A percentile compares a stretch with the other conserved stretches of the same genome.
These are phyloP conservation scores for Phallusia fumigata DNA, from an alignment of 23 tunicate species.

Conservation along the genomic window DNA sequence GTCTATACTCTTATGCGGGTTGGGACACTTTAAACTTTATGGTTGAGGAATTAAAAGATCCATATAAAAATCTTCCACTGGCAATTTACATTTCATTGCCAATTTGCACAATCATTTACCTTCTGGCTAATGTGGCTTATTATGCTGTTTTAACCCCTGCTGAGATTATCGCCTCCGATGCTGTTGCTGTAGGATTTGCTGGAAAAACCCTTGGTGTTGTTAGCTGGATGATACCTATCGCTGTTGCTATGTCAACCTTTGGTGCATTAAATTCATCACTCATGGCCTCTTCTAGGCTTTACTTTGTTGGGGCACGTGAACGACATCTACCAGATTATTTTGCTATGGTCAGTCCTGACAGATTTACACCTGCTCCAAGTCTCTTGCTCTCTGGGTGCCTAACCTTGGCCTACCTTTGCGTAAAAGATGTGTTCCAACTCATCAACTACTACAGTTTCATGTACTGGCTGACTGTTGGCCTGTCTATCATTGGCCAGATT, in stretches of 20 bases:
- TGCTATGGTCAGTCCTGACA: conserved; percentile 64
- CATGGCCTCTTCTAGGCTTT: conserved; percentile 75
- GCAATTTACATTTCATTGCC: conserved; percentile 76
- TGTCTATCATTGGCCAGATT: conserved; percentile 66
- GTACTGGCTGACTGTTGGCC: conserved; percentile 81
- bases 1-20: conserved; percentile 73
- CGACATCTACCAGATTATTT: conserved; percentile 75
- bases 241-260: conserved; percentile 77
- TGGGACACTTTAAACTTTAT: conserved; percentile 86
- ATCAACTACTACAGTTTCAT: conserved; percentile 82
- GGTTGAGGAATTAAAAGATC: conserved; percentile 79
- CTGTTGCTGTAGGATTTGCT: conserved; percentile 68
- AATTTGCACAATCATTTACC: conserved; percentile 66
- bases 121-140: conserved; percentile 58
- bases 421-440: conserved; percentile 54
- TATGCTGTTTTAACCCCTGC: conserved; percentile 69
- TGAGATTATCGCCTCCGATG: conserved; percentile 64
- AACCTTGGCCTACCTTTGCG: conserved; percentile 63
- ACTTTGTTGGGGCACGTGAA: conserved; percentile 71
- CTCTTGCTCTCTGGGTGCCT: conserved; percentile 40
- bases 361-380: conserved; percentile 63
- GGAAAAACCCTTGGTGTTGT: conserved; percentile 42
- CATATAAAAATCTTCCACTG: conserved; percentile 42
- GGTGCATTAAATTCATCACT: conserved; percentile 80
- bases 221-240: conserved; percentile 62